These are phyloP conservation scores for Pediacus dermestoides DNA, from an alignment of 2,888 invertebrate genomes.

Conservation along the genomic window DNA sequence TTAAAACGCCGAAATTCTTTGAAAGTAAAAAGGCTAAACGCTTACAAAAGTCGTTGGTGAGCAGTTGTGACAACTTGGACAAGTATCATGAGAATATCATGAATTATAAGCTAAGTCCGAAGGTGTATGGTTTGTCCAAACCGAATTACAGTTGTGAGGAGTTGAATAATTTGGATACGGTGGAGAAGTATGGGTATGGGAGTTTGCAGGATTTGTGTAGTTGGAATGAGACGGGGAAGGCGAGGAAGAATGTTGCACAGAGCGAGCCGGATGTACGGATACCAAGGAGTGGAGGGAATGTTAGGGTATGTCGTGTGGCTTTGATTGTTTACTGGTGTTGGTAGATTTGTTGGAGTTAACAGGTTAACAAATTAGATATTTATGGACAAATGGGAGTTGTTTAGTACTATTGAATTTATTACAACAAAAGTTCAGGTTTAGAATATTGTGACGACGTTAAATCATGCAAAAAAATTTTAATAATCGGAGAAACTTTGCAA, in stretches of 20 bases:
- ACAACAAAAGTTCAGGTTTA: too few species aligned
- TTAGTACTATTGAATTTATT: too few species aligned
- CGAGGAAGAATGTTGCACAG: slow-evolving; percentile 48
- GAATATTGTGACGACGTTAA: too few species aligned
- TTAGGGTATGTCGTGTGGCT: slow-evolving; percentile 27
- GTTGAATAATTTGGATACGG: slow-evolving; percentile 38
- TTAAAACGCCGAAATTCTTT: slow-evolving; percentile 42
- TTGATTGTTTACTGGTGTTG: too few species aligned
- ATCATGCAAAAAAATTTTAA: too few species aligned
- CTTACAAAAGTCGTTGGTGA: slow-evolving; percentile 34
- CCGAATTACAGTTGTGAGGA: slow-evolving; percentile 46
- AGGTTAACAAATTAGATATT: too few species aligned
- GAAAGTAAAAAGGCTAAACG: slow-evolving; percentile 37
- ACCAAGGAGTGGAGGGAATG: slow-evolving; percentile 24
- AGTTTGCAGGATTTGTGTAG: slow-evolving; percentile 63
- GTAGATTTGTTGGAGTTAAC: too few species aligned
- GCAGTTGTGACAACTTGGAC: slow-evolving; percentile 43
- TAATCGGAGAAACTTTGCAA: too few species aligned
- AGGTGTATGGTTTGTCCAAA: slow-evolving; percentile 58
- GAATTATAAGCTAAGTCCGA: slow-evolving; percentile 61
- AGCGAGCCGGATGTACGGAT: slow-evolving; percentile 66
- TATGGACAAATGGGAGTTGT: too few species aligned
- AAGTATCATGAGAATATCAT: slow-evolving; percentile 42
- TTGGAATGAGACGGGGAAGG: slow-evolving; percentile 26
- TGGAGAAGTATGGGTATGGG: slow-evolving; percentile 53